Conservation (phyloP, 2,888 invertebrate species). For the Tenthredo amoena region DNA sequence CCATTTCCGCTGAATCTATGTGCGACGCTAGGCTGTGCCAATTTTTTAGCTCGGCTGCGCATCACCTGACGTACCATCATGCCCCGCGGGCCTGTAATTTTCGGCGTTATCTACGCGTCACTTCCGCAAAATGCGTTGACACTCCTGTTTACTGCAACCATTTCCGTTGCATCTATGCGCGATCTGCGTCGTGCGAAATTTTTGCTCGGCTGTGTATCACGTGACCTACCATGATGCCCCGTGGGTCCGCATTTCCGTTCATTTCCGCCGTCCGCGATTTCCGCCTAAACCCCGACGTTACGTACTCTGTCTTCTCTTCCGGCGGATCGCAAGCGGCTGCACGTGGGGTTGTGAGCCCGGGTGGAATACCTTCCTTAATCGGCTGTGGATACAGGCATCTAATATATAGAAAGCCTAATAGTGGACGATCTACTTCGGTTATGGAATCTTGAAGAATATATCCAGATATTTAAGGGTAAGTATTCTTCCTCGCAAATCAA, state of each 20-base stretch:
- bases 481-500: neutral
- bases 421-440: neutral
- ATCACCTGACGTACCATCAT: neutral
- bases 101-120: neutral
- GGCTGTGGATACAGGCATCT: neutral
- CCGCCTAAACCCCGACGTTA: neutral
- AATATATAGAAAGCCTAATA: neutral
- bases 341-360: neutral
- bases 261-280: neutral
- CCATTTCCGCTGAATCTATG: neutral
- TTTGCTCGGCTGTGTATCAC: neutral
- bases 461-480: slow-evolving; percentile 16
- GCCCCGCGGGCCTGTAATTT: neutral
- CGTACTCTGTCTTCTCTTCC: neutral
- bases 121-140: neutral
- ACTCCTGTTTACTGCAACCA: too few species aligned
- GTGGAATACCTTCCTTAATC: neutral
- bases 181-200: neutral
- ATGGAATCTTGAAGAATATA: slow-evolving; percentile 5
- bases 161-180: neutral
- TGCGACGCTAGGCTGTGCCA: neutral
- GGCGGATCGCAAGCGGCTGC: neutral
- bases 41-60: neutral
- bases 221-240: neutral
- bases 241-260: neutral